Base-by-base conservation (phyloP, 2,888 invertebrate genomes). In the Lordiphosa fenestrarum region DNA sequence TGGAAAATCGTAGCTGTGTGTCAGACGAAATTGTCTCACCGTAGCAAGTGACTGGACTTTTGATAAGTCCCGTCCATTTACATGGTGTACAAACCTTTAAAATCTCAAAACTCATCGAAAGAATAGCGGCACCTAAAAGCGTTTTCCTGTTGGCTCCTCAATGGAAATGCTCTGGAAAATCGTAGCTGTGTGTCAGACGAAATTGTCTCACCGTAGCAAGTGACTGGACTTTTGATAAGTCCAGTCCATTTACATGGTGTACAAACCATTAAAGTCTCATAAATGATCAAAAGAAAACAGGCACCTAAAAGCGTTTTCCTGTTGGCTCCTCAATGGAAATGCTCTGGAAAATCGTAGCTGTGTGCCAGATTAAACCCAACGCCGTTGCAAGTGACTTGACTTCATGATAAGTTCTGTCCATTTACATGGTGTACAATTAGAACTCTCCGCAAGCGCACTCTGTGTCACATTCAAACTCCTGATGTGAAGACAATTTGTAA, bases 401-500 rank as follows among this genome's bases (percentile, higher is more conserved):
- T 19, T 36, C 1, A 48, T 3, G 6, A 44, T 58, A 39, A 53
- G 46, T 55, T n/a, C 47, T 9, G 10, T 73, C 60, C 53, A 36
- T 61, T 73, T 59, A 67, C 37, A 23, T 66, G 61, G 53, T 56
- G 49, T 51, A 61, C 73, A 74, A 9, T 37, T 10, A 6, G 7
- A 30, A 30, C 3, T 30, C 30, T 10, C 10, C 38, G 76, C 76
- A 77, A 72, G 80, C 52, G 77, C 77, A 77, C 77, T 77, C 83
- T 77, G 83, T 83, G 71, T 71, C 73, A 83, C 76, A 41, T 64
- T 63, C 64, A 74, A 33, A 13, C 44, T 0, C 58, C 53, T 54
- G 66, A 61, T 73, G 71, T 78, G 78, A 76, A 53, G 63, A 76
- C 81, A 78, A 83, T 78, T 78, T 78, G 73, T 83, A 15, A 71